Percentiles rank a stretch among this genome's conserved stretches.
These are phyloP conservation scores for Macropus fuliginosus DNA, from an alignment of 2,797 vertebrate genomes.

Conservation along the genomic window DNA sequence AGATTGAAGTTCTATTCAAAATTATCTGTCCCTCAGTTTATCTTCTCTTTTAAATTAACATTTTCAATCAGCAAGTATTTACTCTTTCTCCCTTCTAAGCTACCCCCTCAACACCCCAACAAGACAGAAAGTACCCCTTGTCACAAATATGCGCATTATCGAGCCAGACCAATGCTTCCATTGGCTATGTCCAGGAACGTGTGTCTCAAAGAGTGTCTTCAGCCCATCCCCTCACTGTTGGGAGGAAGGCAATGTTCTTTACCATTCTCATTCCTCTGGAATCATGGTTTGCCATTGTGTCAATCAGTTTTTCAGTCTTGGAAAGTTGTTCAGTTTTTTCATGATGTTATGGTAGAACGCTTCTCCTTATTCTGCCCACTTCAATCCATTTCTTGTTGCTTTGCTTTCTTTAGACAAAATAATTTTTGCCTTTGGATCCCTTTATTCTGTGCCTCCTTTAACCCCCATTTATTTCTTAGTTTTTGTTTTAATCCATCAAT, in stretches of 20 bases:
- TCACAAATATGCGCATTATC: background rate
- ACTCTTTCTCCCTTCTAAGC: background rate
- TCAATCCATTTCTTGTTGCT: background rate
- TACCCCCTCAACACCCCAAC: background rate
- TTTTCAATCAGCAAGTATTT: background rate
- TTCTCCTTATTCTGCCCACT: background rate
- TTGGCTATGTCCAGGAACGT: background rate
- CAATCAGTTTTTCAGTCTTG: background rate
- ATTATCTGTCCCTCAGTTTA: background rate
- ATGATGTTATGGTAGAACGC: background rate
- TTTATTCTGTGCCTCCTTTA: background rate
- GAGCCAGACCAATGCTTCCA: background rate
- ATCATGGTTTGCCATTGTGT: background rate
- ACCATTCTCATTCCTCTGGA: background rate
- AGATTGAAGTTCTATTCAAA: background rate
- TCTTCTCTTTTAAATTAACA: background rate
- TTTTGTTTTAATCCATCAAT: background rate
- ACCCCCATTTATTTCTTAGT: background rate
- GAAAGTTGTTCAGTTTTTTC: background rate
- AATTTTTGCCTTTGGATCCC: background rate
- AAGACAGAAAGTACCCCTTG: background rate
- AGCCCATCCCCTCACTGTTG: background rate
- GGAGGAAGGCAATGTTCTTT: background rate
- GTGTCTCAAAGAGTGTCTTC: background rate
- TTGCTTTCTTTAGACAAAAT: background rate